Evolutionary conservation across 2,888 invertebrate species (phyloP), one percentile per base, ranked within the genome.

Genomic region (Lasioglossum morio): DNA sequence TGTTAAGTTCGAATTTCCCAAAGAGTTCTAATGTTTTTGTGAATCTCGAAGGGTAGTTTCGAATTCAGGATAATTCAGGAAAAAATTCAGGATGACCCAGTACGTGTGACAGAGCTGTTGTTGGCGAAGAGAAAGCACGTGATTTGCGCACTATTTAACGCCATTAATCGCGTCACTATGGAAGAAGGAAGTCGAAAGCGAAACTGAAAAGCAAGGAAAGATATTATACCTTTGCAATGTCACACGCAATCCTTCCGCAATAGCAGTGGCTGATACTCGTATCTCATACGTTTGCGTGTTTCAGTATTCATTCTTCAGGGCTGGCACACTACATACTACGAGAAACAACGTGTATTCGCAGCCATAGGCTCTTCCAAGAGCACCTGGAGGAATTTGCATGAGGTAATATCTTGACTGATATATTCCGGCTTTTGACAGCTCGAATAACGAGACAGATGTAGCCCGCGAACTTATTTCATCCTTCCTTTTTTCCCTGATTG

Each of bases 381-480:
- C 85, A 92, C 88, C 91, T 89, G 90, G 87, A 84, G 85, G 92
- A 91, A 94, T 94, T 94, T 94, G 91, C 94, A 92, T 92, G 91
- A 91, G 92, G 94, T 93, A 93, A 94, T 93, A 94, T 94, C 92
- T 92, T 90, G 91, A 89, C 93, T 92, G 92, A 94, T 93, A 93
- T 93, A 89, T 85, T 82, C 66, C 74, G 34, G 84, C 73, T 80
- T 79, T 87, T 86, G 80, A 48, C 81, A 72, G 78, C 63, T 66
- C 78, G 85, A 83, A 84, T 85, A 84, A 84, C 81, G 84, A 81
- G 84, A 81, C 84, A 87, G 89, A 89, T 88, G 85, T 88, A 92
- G 89, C 86, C 82, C 85, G 84, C 89, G 90, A 92, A 93, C 93
- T 93, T 94, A 93, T 93, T 91, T 86, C 30, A 30, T 16, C 63